These are phyloP conservation scores for Pseudoips prasinana DNA, from an alignment of 2,888 invertebrate species.

Conservation along the genomic window DNA sequence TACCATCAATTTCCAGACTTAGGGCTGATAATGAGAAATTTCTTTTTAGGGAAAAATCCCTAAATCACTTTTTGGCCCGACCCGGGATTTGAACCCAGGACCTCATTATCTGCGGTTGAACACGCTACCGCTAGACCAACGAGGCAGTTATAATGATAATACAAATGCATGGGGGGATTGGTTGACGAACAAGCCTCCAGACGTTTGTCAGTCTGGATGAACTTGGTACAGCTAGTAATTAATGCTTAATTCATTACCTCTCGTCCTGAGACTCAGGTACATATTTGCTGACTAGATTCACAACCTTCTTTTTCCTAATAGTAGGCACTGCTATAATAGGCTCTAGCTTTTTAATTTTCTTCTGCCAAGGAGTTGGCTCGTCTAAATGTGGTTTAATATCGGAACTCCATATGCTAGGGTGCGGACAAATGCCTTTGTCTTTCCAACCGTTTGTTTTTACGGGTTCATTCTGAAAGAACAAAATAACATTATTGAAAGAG, in stretches of 20 bases:
- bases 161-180: no score
- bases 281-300: constrained; percentile 59
- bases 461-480: constrained; percentile 42
- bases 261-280: constrained; percentile 69
- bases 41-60: no score
- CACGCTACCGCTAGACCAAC: no score
- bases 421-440: constrained; percentile 51
- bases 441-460: constrained; percentile 65
- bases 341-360: constrained; percentile 48
- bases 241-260: constrained; percentile 53
- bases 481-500: background rate
- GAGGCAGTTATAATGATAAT: no score
- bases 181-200: no score
- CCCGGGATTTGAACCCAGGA: no score
- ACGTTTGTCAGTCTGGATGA: no score
- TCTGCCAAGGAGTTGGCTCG: constrained; percentile 55
- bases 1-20: no score
- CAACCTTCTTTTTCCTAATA: constrained; percentile 56
- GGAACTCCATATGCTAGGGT: constrained; percentile 74
- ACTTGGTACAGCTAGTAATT: no score
- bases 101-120: no score
- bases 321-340: constrained; percentile 47
- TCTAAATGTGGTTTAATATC: constrained; percentile 46
- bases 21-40: no score
- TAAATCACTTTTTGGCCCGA: no score